Conservation (phyloP, 2,888 invertebrate genomes). For the Hybos culiciformis region DNA sequence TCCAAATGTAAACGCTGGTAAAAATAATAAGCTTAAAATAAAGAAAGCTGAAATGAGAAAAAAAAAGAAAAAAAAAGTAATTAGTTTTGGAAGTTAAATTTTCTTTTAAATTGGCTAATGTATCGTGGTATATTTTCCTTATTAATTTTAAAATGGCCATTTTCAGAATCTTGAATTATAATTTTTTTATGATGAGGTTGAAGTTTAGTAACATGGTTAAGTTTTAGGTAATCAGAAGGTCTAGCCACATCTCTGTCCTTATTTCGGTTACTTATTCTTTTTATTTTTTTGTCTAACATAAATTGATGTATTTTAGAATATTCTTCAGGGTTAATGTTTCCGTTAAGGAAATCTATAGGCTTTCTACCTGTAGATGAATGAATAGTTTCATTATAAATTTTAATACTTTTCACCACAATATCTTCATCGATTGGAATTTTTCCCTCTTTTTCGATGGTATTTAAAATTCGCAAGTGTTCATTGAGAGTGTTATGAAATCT, state of each 20-base stretch:
- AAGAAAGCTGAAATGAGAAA: too few relatives aligned
- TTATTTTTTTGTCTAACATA: neutral
- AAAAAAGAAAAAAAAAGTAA: neutral
- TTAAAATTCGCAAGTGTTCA: conserved; percentile 3
- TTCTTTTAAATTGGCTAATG: conserved; percentile 5
- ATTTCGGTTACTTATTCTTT: neutral
- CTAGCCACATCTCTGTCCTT: too few relatives aligned
- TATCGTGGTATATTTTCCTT: conserved; percentile 3
- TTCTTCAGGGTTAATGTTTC: neutral
- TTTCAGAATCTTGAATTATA: neutral
- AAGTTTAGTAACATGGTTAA: neutral
- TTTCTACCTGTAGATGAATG: conserved; percentile 4
- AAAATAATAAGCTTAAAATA: neutral
- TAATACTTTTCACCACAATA: neutral
- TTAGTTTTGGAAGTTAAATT: conserved; percentile 5
- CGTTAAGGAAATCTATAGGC: conserved; percentile 6
- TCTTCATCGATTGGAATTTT: neutral
- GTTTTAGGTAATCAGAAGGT: too few relatives aligned
- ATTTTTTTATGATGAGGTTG: neutral
- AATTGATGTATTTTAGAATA: conserved; percentile 1
- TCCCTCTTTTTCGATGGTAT: conserved; percentile 3
- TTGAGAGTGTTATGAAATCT: conserved; percentile 3
- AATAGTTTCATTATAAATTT: conserved; percentile 6
- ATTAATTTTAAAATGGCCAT: conserved; percentile 4
- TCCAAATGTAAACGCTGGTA: neutral